Conservation (phyloP, 2,113 vertebrate species). For the Coryphaenoides rupestris region DNA sequence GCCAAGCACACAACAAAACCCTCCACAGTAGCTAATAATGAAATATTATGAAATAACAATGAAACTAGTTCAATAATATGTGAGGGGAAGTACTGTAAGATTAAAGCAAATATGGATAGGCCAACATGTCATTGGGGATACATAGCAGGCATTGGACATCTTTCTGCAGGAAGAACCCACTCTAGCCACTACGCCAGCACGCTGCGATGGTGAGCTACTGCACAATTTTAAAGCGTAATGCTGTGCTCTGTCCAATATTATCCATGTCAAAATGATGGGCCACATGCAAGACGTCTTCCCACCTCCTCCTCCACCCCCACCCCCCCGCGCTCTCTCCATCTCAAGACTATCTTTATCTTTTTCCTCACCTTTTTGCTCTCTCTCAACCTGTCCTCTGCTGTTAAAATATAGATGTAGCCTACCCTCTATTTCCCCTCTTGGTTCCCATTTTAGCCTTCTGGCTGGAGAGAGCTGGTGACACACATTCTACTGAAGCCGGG, state of each 20-base stretch:
- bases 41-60: too few species aligned
- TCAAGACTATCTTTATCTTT: slow-evolving; percentile 8
- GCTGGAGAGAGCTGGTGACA: slow-evolving; percentile 38
- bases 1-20: too few species aligned
- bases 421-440: slow-evolving; percentile 49
- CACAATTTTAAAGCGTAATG: too few species aligned
- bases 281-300: slow-evolving; percentile 9
- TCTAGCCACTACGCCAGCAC: too few species aligned
- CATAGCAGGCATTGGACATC: too few species aligned
- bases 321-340: slow-evolving; percentile 3
- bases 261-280: slow-evolving; percentile 18
- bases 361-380: slow-evolving; percentile 12
- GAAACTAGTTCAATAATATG: too few species aligned
- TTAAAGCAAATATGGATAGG: too few species aligned
- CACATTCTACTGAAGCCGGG: slow-evolving; percentile 26
- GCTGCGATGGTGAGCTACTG: too few species aligned
- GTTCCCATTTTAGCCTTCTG: slow-evolving; percentile 27
- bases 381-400: slow-evolving; percentile 33
- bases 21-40: too few species aligned
- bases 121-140: too few species aligned
- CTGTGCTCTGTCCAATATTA: background rate
- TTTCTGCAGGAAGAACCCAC: too few species aligned
- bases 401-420: slow-evolving; percentile 69
- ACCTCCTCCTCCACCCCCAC: slow-evolving; percentile 16
- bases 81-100: too few species aligned